Base-by-base conservation (phyloP, 2,888 invertebrate genomes). In the Melipona beecheii region DNA sequence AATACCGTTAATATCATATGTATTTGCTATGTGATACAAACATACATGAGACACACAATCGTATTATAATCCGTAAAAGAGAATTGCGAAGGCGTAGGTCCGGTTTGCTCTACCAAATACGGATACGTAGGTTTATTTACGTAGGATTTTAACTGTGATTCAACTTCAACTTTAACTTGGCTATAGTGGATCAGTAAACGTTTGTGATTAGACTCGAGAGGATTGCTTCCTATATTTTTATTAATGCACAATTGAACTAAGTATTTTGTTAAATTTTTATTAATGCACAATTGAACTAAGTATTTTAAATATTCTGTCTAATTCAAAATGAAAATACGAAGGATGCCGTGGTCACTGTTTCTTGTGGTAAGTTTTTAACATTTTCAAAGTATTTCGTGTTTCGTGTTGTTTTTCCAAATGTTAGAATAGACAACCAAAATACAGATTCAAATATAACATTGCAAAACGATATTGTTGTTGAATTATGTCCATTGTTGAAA, bases 41-140 rank as follows among this genome's bases (percentile, higher is more conserved):
- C 21, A 36, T 21, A 19, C 15, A 17, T 43, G 52, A 68, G 56
- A 52, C 60, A 49, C 56, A 73, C 64, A 70, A 70, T 58, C 69
- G 58, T 71, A 71, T 79, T 43, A 69, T 77, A 70, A 78, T 83
- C 86, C 72, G 83, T 85, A 89, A 89, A 89, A 84, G 89, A 86
- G 82, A 91, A 90, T 90, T 80, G 89, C 89, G 89, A 90, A 86
- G 89, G 90, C 90, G 91, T 89, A 86, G 86, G 88, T 87, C 86
- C 85, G 86, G 87, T 80, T 80, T 85, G 84, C 84, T 81, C 85
- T 80, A 76, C 86, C 89, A 86, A 89, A 81, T 85, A 89, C 80
- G 89, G 86, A 82, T 66, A 81, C 77, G 86, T 76, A 83, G 82
- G 80, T 75, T 88, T 75, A 71, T 80, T 78, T 74, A 83, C 76